phyloP scores from a whole-genome alignment of 2,888 invertebrate species.

The Athalia rosae region DNA sequence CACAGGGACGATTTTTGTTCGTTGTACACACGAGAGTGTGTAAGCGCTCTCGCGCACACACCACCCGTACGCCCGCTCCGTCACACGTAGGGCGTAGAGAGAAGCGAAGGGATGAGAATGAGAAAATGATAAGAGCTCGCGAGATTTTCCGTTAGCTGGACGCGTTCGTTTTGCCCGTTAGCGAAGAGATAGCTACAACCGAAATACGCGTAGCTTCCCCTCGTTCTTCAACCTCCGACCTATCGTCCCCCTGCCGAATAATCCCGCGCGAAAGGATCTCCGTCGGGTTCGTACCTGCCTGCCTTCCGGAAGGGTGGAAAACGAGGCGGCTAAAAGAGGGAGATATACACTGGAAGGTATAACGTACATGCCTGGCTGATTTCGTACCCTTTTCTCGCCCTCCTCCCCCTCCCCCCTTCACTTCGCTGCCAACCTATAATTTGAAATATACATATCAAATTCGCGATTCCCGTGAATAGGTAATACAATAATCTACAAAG shows the following conservation, averaged over 20 bases:
- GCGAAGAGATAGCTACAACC: background rate
- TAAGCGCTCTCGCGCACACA: no score
- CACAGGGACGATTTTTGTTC: background rate
- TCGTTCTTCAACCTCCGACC: background rate
- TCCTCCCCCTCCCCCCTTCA: no score
- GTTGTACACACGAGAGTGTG: background rate
- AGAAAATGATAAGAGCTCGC: background rate
- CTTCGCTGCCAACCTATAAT: no score
- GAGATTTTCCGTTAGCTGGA: no score
- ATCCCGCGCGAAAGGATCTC: slow-evolving; percentile 6
- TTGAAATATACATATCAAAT: no score
- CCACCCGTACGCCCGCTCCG: no score
- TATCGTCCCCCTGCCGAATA: background rate
- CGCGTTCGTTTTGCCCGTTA: no score
- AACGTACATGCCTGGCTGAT: no score
- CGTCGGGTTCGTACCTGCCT: background rate
- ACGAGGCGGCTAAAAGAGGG: background rate
- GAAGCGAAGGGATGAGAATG: background rate
- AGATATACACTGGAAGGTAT: background rate
- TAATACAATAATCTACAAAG: no score
- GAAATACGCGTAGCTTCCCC: background rate
- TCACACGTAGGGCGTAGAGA: no score
- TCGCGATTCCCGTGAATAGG: no score
- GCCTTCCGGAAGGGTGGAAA: background rate
- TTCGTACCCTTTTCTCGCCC: no score